phyloP scores from a whole-genome alignment of 2,797 vertebrate genomes.

The Dermochelys coriacea region DNA sequence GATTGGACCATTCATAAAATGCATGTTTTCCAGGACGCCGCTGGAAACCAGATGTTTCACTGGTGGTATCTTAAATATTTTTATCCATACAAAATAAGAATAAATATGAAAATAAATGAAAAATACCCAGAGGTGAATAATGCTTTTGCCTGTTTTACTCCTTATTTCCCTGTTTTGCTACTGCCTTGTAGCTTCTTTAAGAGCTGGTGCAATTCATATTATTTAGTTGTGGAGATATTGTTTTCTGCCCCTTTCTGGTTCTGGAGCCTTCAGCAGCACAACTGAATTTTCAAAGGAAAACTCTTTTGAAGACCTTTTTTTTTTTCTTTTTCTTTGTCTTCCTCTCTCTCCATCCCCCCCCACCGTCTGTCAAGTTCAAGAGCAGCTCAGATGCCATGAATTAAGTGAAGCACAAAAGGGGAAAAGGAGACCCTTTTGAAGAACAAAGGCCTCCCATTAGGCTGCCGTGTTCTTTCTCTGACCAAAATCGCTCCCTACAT shows the following conservation, averaged over 20 bases:
- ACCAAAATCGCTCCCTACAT: conserved; percentile 81
- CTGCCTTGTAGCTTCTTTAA: conserved; percentile 45
- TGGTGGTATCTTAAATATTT: conserved; percentile 41
- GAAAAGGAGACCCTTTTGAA: conserved; percentile 85
- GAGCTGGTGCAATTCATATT: conserved; percentile 55
- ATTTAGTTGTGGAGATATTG: conserved; percentile 42
- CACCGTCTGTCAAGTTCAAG: conserved; percentile 86
- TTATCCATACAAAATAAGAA: background rate
- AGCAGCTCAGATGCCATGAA: conserved; percentile 86
- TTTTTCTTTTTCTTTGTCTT: conserved; percentile 76
- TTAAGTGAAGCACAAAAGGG: conserved; percentile 86
- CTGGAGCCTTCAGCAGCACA: conserved; percentile 74
- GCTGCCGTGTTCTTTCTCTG: conserved; percentile 84
- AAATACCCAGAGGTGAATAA: conserved; percentile 36
- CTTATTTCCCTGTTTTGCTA: conserved; percentile 8
- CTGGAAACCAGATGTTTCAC: conserved; percentile 53
- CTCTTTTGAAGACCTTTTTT: conserved; percentile 79
- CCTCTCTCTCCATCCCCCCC: conserved; percentile 74
- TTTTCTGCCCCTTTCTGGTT: conserved; percentile 70
- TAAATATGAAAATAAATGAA: conserved; percentile 67
- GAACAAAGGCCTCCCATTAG: conserved; percentile 86
- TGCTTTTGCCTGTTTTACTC: conserved; percentile 31
- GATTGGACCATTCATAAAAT: background rate
- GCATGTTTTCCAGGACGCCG: conserved; percentile 11
- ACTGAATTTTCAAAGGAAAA: conserved; percentile 79